Base-by-base conservation (phyloP, 2,113 vertebrate genomes). In the Callipepla squamata region DNA sequence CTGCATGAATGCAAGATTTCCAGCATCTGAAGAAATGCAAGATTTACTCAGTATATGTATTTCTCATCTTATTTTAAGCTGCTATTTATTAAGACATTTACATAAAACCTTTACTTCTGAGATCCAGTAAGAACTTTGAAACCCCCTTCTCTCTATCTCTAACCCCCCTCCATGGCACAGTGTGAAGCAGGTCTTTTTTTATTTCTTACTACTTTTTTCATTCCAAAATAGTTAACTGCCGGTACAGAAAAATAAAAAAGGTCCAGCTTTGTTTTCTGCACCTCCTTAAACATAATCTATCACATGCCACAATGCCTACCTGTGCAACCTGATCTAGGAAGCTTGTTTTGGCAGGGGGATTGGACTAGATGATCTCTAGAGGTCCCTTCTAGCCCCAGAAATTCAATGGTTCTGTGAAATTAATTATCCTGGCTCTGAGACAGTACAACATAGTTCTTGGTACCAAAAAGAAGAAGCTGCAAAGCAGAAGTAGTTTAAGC, bases 1-100 rank as follows among this genome's bases (percentile, higher is more conserved):
- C 28, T 53, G 6, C 44, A 65, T 1, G 2, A 75, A 81, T 3
- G 2, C 1, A 0, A 25, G 11, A 8, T 23, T 72, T 4, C 30
- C 40, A 38, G 34, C 28, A 89, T 26, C 38, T 80, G 75, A 70
- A 70, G n/a, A 10, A 8, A 47, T 63, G n/a, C 26, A 53, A 76
- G 34, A 55, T 58, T 58, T 44, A 53, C 18, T 25, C 38, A 36
- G 70, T 74, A 47, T 23, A 11, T 51, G 7, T 47, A 66, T 36
- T 82, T 17, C 14, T 66, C 16, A 72, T 86, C 18, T 50, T 93
- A 51, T 57, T 80, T 8, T 34, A 66, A 80, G 38, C 10, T 25
- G 34, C 20, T 80, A 59, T 77, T 80, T 70, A 78, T 84, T 47
- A 84, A 87, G 45, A 12, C 26, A 61, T 84, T 86, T 89, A 11